phyloP scores from a whole-genome alignment of 2,888 invertebrate genomes.

The Nemurella pictetii region DNA sequence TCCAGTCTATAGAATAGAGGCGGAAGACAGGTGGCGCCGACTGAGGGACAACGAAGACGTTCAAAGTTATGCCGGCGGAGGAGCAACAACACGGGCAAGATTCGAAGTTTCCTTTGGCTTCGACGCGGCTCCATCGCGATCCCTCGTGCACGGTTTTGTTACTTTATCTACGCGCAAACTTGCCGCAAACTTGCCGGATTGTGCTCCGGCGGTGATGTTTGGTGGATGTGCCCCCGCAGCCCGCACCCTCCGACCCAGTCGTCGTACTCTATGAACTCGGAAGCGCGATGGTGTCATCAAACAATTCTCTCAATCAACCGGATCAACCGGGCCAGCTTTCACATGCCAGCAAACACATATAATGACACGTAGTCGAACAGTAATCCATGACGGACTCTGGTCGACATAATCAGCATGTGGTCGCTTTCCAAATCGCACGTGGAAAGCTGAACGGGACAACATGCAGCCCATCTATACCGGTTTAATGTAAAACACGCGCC shows the following conservation, averaged over 20 bases:
- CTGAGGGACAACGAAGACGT: conserved; percentile 5
- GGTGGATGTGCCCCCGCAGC: neutral
- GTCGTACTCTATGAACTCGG: neutral
- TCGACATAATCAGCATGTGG: neutral
- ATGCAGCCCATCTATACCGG: neutral
- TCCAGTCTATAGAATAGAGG: conserved; percentile 2
- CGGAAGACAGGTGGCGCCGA: conserved; percentile 32
- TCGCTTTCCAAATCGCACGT: neutral
- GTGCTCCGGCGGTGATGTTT: neutral
- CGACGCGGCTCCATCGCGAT: neutral
- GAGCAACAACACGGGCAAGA: conserved; percentile 26
- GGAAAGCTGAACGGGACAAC: neutral
- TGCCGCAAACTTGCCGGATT: neutral
- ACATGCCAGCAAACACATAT: neutral
- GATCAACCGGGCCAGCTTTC: neutral
- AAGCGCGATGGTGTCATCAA: neutral
- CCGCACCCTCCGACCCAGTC: neutral
- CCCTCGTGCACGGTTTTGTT: conserved; percentile 1
- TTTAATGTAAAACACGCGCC: neutral
- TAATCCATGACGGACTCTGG: neutral
- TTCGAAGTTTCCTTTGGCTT: neutral
- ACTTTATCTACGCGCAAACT: conserved; percentile 28
- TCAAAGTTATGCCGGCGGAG: conserved; percentile 7
- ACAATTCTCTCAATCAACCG: neutral
- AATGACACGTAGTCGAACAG: neutral